A percentile compares a stretch with the other conserved stretches of the same genome.
Conservation (phyloP, 53 echinoderm and acorn worm species). For the Patiria pectinifera region DNA sequence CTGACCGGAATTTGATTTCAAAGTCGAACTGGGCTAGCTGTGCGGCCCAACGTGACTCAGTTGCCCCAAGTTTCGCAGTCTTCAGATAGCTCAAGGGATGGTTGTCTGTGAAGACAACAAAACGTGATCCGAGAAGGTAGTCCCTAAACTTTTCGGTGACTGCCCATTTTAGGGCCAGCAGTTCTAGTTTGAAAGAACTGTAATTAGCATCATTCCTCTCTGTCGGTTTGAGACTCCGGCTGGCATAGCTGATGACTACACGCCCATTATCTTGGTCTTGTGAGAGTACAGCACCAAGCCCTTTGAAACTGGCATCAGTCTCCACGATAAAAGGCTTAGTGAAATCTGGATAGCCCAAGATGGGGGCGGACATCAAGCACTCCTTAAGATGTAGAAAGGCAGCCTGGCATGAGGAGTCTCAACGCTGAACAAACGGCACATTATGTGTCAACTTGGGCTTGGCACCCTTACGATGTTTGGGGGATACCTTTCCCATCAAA, state of each 20-base stretch:
- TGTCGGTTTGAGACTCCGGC: slow-evolving; percentile 31
- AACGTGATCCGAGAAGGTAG: slow-evolving; percentile 30
- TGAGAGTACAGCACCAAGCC: slow-evolving; percentile 61
- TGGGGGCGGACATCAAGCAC: slow-evolving; percentile 52
- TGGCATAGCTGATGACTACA: slow-evolving; percentile 61
- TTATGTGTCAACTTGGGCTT: background rate
- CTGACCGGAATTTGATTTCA: slow-evolving; percentile 20
- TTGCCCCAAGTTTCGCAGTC: slow-evolving; percentile 53
- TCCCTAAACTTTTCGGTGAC: slow-evolving; percentile 64
- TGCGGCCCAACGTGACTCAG: slow-evolving; percentile 52
- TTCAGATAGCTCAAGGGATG: slow-evolving; percentile 60
- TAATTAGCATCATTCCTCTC: slow-evolving; percentile 57
- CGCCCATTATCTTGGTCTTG: slow-evolving; percentile 54
- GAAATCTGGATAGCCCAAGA: slow-evolving; percentile 65
- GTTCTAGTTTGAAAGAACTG: slow-evolving; percentile 54
- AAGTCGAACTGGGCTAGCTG: slow-evolving; percentile 56
- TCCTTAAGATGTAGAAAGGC: slow-evolving; percentile 45
- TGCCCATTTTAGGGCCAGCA: slow-evolving; percentile 58
- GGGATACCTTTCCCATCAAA: slow-evolving; percentile 8
- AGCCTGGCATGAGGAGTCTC: background rate
- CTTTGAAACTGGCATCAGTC: slow-evolving; percentile 59
- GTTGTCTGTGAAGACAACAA: slow-evolving; percentile 53
- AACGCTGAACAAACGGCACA: background rate
- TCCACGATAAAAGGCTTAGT: slow-evolving; percentile 44
- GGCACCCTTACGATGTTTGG: background rate